Evolutionary conservation across 2,797 vertebrate genomes (phyloP).

Genomic region (Crypturellus tataupa): DNA sequence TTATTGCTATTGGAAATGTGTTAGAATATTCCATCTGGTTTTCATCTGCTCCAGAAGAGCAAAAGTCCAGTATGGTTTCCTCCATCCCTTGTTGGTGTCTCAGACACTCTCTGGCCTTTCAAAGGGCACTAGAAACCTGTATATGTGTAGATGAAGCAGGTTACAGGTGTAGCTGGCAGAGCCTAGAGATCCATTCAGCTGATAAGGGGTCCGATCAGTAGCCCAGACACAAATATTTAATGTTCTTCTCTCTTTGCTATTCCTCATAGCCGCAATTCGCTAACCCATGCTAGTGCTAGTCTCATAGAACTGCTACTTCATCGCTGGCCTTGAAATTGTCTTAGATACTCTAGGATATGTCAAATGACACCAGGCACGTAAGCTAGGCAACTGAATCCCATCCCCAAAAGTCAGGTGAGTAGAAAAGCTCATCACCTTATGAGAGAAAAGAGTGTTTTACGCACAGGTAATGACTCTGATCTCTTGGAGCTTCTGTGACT

Average conservation of each 20-base stretch:
- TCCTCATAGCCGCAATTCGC: neutral
- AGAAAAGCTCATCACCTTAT: neutral
- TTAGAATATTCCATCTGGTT: accelerated
- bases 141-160: accelerated
- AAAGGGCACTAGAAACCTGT: neutral
- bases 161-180: neutral
- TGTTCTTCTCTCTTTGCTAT: neutral
- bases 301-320: neutral
- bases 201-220: neutral
- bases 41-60: neutral
- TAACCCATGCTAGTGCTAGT: neutral
- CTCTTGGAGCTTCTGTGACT: too few relatives aligned
- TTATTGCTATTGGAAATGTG: neutral
- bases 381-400: neutral
- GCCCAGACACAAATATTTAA: neutral
- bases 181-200: neutral
- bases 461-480: neutral
- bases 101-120: neutral
- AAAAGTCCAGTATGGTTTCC: neutral
- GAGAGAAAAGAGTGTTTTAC: neutral
- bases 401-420: neutral
- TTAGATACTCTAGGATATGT: neutral
- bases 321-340: neutral
- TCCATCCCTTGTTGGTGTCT: neutral
- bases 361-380: neutral